phyloP scores from a whole-genome alignment of 2,797 vertebrate species.

The Salmo trutta region DNA sequence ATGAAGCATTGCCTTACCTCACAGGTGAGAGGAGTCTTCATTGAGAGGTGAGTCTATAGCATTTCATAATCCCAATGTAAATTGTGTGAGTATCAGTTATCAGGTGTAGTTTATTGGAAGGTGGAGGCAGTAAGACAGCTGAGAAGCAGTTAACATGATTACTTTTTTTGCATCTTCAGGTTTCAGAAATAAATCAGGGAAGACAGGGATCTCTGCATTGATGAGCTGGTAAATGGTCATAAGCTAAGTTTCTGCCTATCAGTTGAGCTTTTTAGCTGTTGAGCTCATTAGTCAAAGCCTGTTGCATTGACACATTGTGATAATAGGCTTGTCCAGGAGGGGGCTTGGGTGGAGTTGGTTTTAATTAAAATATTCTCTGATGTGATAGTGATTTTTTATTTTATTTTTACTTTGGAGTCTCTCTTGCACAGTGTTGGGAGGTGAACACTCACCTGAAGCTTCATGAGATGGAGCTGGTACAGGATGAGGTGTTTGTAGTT shows the following conservation, averaged over 20 bases:
- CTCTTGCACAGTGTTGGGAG: not conserved
- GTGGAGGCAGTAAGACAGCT: not conserved
- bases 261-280: constrained; percentile 2
- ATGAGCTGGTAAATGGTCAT: constrained; percentile 1
- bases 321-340: not conserved
- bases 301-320: constrained; percentile 3
- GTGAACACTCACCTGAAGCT: not conserved
- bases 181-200: not conserved
- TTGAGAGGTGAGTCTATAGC: not conserved
- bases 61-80: not conserved
- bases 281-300: constrained; percentile 1
- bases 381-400: not conserved
- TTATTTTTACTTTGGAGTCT: not conserved
- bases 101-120: not conserved
- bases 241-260: not conserved
- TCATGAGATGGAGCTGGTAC: not conserved
- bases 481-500: not conserved
- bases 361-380: not conserved
- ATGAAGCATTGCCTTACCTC: not conserved
- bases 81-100: not conserved
- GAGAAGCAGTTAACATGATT: not conserved
- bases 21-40: not conserved
- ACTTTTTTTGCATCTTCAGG: not conserved
- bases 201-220: not conserved
- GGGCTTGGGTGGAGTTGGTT: not conserved